Conservation (phyloP, 2,113 vertebrate genomes). For the Callithrix jacchus region DNA sequence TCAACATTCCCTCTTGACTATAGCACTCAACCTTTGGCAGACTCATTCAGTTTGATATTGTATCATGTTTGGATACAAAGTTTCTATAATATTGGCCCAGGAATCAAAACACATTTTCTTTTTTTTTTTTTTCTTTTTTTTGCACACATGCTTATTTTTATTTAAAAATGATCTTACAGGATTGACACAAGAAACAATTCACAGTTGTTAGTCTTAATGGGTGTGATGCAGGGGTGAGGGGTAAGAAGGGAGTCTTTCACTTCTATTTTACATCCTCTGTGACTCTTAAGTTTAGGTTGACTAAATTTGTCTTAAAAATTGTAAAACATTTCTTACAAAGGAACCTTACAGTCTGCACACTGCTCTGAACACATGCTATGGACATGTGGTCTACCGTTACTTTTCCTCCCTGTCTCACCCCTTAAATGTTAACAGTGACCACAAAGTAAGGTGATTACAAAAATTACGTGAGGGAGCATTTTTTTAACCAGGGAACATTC, state of each 20-base stretch:
- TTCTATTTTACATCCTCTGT: neutral
- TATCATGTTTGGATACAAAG: neutral
- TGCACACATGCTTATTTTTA: neutral
- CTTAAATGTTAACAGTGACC: neutral
- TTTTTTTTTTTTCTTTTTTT: too few species aligned
- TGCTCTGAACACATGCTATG: constrained; percentile 83
- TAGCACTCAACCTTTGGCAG: neutral
- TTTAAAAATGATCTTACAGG: neutral
- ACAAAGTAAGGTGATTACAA: constrained; percentile 87
- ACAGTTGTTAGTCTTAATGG: neutral
- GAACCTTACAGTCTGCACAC: constrained; percentile 89
- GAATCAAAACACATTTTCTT: neutral
- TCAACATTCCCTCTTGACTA: neutral
- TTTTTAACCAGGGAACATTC: too few species aligned
- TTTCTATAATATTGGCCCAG: neutral
- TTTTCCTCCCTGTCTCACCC: neutral
- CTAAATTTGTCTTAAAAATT: constrained; percentile 87
- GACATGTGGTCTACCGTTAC: constrained; percentile 49
- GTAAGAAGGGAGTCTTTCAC: neutral
- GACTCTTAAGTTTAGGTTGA: constrained; percentile 73
- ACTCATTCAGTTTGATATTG: neutral
- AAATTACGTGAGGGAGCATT: constrained; percentile 82
- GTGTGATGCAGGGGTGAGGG: neutral
- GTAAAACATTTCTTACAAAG: constrained; percentile 86
- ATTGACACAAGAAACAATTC: neutral